Conservation (phyloP, 2,797 vertebrate genomes). For the Squalus acanthias region DNA sequence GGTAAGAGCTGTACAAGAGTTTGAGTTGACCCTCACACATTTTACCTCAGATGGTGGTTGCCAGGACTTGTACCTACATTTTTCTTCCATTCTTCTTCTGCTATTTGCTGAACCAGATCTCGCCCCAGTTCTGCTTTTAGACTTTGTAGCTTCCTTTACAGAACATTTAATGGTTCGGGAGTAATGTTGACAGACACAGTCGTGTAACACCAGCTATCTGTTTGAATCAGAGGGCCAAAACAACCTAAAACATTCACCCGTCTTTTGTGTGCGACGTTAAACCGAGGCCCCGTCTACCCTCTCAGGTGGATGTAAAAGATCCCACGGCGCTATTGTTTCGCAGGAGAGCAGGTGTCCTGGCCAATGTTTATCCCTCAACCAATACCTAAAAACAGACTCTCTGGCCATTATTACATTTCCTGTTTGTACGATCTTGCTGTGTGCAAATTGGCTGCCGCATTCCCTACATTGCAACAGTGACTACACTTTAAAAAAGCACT, state of each 20-base stretch:
- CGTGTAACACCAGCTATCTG: not conserved
- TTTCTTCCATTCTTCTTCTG: not conserved
- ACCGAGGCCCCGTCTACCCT: not conserved
- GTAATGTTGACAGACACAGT: not conserved
- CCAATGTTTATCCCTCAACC: not conserved
- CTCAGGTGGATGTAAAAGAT: not conserved
- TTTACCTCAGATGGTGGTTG: not conserved
- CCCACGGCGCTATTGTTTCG: not conserved
- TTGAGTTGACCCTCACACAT: not conserved
- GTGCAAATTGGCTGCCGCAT: not conserved
- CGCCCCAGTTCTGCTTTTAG: not conserved
- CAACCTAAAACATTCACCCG: not conserved
- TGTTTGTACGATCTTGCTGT: not conserved
- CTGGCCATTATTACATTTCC: too few relatives aligned
- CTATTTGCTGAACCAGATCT: not conserved
- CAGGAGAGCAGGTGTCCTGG: not conserved
- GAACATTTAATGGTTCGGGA: not conserved
- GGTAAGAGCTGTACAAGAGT: not conserved
- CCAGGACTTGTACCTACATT: not conserved
- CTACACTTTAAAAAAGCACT: not conserved
- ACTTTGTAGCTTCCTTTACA: not conserved
- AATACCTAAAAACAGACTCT: not conserved
- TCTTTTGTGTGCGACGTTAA: not conserved
- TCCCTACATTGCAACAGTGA: not conserved
- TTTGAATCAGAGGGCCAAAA: not conserved